phyloP scores from a whole-genome alignment of 1,140 invertebrate species.

The Berghia stephanieae region DNA sequence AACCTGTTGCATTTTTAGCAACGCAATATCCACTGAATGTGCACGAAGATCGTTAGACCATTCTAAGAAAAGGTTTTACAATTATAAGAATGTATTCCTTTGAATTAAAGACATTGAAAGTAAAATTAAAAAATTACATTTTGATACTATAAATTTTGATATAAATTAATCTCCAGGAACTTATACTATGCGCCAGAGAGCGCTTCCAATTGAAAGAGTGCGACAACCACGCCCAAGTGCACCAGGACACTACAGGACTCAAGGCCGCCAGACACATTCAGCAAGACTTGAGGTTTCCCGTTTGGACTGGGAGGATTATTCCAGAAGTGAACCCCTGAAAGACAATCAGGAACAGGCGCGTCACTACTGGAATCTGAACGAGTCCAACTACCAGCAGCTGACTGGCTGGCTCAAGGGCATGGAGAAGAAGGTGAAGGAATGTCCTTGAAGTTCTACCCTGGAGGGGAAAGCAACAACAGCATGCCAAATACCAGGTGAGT shows the following conservation, averaged over 20 bases:
- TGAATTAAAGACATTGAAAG: too few species aligned
- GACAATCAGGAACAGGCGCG: slow-evolving; percentile 83
- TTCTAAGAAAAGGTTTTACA: too few species aligned
- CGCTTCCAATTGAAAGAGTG: slow-evolving; percentile 82
- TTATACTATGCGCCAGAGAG: slow-evolving; percentile 87
- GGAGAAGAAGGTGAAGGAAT: slow-evolving; percentile 88
- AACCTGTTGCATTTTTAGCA: too few species aligned
- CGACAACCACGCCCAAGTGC: slow-evolving; percentile 71
- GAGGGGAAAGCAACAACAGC: slow-evolving; percentile 91
- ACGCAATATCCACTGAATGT: too few species aligned
- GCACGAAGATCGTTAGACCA: too few species aligned
- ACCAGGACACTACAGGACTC: slow-evolving; percentile 84
- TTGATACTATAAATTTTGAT: too few species aligned
- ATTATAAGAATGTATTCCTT: too few species aligned
- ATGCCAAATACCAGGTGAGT: slow-evolving; percentile 87
- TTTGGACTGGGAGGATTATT: slow-evolving; percentile 87
- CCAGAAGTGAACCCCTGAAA: slow-evolving; percentile 84
- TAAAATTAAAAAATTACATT: too few species aligned
- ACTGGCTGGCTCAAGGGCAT: slow-evolving; percentile 86
- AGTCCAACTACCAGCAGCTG: slow-evolving; percentile 83
- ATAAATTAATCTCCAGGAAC: slow-evolving; percentile 74
- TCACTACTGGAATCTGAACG: slow-evolving; percentile 90
- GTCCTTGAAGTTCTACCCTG: slow-evolving; percentile 81
- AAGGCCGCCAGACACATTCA: slow-evolving; percentile 87
- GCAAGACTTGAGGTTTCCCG: slow-evolving; percentile 83